Evolutionary conservation across 1,140 invertebrate species (phyloP).

Genomic region (Drosophila suzukii): DNA sequence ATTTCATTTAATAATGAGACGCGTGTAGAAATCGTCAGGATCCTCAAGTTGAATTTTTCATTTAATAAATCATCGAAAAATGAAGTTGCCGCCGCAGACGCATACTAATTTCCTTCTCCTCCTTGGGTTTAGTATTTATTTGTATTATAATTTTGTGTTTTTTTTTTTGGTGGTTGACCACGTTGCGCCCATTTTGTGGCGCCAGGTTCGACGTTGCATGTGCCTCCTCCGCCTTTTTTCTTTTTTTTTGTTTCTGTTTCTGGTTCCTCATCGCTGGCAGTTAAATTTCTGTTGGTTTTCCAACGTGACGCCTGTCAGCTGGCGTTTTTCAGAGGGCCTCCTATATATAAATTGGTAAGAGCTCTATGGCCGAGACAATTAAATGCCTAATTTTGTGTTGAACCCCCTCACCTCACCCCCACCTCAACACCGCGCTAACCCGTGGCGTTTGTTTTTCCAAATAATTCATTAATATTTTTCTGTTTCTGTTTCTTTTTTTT

Average conservation of each 20-base stretch:
- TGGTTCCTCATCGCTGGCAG: constrained; percentile 49
- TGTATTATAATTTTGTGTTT: constrained; percentile 8
- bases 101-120: constrained; percentile 69
- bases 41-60: constrained; percentile 48
- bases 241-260: constrained; percentile 1
- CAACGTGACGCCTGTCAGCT: constrained; percentile 81
- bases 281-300: constrained; percentile 79
- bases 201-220: constrained; percentile 63
- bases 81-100: constrained; percentile 76
- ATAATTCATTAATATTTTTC: constrained; percentile 84
- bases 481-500: constrained; percentile 35
- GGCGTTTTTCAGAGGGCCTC: constrained; percentile 37
- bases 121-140: constrained; percentile 12
- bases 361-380: constrained; percentile 69
- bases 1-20: constrained; percentile 80
- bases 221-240: constrained; percentile 22
- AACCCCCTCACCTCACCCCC: constrained; percentile 11
- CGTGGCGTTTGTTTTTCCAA: constrained; percentile 82
- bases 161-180: constrained; percentile 62
- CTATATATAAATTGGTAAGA: constrained; percentile 14
- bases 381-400: constrained; percentile 78
- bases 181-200: constrained; percentile 76
- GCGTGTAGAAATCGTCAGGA: constrained; percentile 62
- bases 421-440: background rate
- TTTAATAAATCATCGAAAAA: constrained; percentile 82